Percentiles rank a stretch among this genome's conserved stretches.
phyloP scores from a whole-genome alignment of 2,113 vertebrate genomes.

The Ophthalmolycus amberensis region DNA sequence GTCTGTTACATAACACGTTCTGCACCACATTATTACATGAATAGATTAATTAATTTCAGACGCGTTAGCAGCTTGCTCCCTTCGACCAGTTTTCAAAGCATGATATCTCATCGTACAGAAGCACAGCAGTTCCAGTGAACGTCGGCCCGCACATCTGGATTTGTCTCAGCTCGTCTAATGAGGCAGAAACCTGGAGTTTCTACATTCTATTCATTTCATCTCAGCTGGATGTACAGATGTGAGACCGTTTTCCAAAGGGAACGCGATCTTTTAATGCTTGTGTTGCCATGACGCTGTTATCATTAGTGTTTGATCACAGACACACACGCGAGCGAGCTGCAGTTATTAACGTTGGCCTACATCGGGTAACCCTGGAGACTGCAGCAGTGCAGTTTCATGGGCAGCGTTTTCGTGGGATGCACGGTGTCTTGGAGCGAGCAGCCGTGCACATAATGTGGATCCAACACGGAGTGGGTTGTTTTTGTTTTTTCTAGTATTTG shows the following conservation, averaged over 20 bases:
- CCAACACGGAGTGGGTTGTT: neutral
- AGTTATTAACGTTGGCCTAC: slow-evolving; percentile 19
- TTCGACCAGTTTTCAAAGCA: slow-evolving; percentile 6
- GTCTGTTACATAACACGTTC: neutral
- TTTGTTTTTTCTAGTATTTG: slow-evolving; percentile 6
- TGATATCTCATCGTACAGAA: slow-evolving; percentile 15
- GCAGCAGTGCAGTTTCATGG: slow-evolving; percentile 17
- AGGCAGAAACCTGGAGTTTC: slow-evolving; percentile 17
- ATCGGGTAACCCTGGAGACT: slow-evolving; percentile 26
- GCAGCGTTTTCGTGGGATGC: slow-evolving; percentile 26
- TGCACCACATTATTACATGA: neutral
- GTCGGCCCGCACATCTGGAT: neutral
- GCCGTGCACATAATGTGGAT: slow-evolving; percentile 14
- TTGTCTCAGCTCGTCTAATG: slow-evolving; percentile 52
- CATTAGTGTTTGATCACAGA: neutral
- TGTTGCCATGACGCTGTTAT: neutral
- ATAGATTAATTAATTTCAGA: neutral
- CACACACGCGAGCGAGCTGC: neutral
- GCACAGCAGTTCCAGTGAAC: slow-evolving; percentile 25
- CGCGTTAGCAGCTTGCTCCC: slow-evolving; percentile 19
- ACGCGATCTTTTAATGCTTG: neutral
- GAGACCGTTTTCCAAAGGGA: slow-evolving; percentile 42
- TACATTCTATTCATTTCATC: slow-evolving; percentile 25
- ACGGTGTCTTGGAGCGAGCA: slow-evolving; percentile 40
- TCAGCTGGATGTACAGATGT: slow-evolving; percentile 1